Evolutionary conservation across 2,888 invertebrate genomes (phyloP).

Genomic region (Ferdinandea cuprea): DNA sequence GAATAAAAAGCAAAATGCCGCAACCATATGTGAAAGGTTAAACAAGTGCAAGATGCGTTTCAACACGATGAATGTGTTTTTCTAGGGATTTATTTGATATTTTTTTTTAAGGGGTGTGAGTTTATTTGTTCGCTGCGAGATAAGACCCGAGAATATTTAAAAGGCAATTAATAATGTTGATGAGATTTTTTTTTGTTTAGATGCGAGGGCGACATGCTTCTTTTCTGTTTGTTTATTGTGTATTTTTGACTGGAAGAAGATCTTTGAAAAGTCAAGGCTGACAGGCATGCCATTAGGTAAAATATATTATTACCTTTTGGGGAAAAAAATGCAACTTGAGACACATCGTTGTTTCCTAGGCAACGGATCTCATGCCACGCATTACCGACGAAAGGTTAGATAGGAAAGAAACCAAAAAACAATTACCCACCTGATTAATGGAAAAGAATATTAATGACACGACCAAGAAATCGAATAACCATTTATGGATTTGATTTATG

Average conservation of each 20-base stretch:
- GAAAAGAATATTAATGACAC: neutral
- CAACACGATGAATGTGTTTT: constrained; percentile 7
- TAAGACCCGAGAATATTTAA: constrained; percentile 43
- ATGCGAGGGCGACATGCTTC: constrained; percentile 20
- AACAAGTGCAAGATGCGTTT: constrained; percentile 42
- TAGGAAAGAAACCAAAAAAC: neutral
- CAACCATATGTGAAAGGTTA: constrained; percentile 31
- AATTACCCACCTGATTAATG: constrained; percentile 39
- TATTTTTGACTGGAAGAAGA: constrained; percentile 8
- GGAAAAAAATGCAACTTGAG: constrained; percentile 13
- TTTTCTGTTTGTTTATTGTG: constrained; percentile 26
- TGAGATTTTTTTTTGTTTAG: neutral
- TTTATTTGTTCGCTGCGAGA: constrained; percentile 1
- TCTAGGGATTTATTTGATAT: neutral
- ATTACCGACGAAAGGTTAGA: neutral
- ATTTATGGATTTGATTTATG: neutral
- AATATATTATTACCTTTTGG: constrained; percentile 15
- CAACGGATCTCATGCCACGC: neutral
- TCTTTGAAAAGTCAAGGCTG: constrained; percentile 44
- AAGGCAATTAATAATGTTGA: constrained; percentile 58
- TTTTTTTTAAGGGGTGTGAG: constrained; percentile 19
- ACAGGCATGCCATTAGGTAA: constrained; percentile 12
- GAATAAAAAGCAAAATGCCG: constrained; percentile 27
- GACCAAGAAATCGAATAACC: neutral
- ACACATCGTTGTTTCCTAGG: constrained; percentile 23